Conservation (phyloP, 2,888 invertebrate species). For the Acrobasis consociella region DNA sequence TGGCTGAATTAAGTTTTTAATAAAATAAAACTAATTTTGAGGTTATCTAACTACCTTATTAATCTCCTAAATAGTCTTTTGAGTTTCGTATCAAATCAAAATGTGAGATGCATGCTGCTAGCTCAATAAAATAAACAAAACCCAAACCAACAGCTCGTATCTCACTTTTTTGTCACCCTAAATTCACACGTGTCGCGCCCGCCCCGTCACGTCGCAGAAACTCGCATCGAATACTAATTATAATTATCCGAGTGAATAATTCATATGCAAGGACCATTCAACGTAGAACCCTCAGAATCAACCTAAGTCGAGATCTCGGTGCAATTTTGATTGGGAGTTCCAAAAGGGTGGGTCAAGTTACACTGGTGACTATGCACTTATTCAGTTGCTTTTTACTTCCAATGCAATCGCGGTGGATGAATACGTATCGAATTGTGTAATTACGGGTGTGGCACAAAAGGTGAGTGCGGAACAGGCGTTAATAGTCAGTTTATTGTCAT, state of each 20-base stretch:
- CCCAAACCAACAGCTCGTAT: neutral
- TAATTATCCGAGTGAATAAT: conserved; percentile 50
- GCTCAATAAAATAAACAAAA: neutral
- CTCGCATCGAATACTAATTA: conserved; percentile 54
- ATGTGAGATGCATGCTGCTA: no score
- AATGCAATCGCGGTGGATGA: conserved; percentile 13
- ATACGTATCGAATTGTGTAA: conserved; percentile 23
- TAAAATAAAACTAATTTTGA: no score
- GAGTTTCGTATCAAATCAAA: no score
- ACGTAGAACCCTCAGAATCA: neutral
- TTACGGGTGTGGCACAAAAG: conserved; percentile 13
- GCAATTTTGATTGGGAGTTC: neutral
- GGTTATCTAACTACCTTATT: no score
- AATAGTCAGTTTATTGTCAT: conserved; percentile 11
- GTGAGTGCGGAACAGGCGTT: conserved; percentile 1
- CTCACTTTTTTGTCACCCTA: conserved; percentile 12
- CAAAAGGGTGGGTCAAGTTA: conserved; percentile 16
- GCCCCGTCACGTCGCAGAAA: conserved; percentile 39
- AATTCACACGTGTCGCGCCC: conserved; percentile 15
- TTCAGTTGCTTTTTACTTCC: conserved; percentile 13
- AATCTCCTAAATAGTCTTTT: no score
- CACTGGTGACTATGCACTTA: conserved; percentile 15
- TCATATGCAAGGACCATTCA: conserved; percentile 32
- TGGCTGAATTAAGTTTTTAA: no score
- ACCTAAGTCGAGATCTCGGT: neutral